Conservation (phyloP, 2,797 vertebrate genomes). For the Muscicapa striata region DNA sequence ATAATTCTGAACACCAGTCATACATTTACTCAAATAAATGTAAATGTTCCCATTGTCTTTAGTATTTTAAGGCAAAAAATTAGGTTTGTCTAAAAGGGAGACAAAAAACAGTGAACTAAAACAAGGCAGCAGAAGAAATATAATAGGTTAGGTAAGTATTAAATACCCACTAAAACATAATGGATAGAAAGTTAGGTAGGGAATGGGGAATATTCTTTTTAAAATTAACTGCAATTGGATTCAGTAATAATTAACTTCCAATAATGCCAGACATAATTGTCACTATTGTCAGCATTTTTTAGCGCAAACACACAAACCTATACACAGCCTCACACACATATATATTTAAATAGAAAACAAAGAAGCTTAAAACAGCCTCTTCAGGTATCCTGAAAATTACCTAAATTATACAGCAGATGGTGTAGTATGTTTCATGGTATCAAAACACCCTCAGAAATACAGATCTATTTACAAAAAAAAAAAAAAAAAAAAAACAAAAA, state of each 20-base stretch:
- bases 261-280: not conserved
- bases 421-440: not conserved
- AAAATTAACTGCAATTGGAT: not conserved
- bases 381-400: not conserved
- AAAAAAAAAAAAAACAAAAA: too few species aligned
- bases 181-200: not conserved
- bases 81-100: fast-evolving
- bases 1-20: not conserved
- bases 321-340: too few species aligned
- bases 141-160: not conserved
- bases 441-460: not conserved
- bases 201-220: not conserved
- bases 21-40: not conserved
- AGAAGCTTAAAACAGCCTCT: not conserved
- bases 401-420: not conserved
- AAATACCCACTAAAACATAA: not conserved
- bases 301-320: not conserved
- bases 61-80: not conserved
- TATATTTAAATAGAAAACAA: not conserved
- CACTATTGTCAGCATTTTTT: not conserved
- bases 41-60: not conserved
- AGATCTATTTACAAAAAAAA: not conserved
- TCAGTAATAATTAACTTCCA: not conserved
- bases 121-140: not conserved
- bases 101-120: not conserved